phyloP scores from a whole-genome alignment of 2,888 invertebrate species.

The Branchipolynoe longqiensis region DNA sequence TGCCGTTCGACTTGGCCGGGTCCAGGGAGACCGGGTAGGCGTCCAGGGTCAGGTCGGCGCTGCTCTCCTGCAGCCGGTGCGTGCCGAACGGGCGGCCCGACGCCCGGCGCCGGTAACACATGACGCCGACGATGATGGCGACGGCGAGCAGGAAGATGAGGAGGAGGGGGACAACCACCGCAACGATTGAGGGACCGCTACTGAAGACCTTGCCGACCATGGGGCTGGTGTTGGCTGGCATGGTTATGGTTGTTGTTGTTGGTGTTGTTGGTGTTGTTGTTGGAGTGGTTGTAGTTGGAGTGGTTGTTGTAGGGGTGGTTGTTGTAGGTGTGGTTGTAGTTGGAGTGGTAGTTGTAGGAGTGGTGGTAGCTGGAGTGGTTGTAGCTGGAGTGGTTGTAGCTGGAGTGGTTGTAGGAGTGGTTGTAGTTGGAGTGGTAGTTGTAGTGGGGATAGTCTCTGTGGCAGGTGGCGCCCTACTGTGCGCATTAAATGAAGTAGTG shows the following conservation, averaged over 20 bases:
- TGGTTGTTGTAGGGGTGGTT: neutral
- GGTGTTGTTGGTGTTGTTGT: neutral
- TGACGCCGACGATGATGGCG: slow-evolving; percentile 3
- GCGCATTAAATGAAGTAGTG: neutral
- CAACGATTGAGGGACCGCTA: neutral
- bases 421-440: neutral
- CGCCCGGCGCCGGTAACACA: neutral
- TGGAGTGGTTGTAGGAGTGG: neutral
- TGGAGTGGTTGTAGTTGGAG: neutral
- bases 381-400: neutral
- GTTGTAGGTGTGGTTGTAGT: neutral
- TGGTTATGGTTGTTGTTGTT: neutral
- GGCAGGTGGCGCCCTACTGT: neutral
- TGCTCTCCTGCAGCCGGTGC: neutral
- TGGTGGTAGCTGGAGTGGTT: neutral
- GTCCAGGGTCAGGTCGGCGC: neutral
- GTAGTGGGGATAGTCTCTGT: neutral
- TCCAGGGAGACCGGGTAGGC: neutral
- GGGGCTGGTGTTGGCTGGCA: neutral
- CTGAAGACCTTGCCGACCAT: neutral
- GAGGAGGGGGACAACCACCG: slow-evolving; percentile 17
- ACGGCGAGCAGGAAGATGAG: slow-evolving; percentile 9
- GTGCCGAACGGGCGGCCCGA: neutral
- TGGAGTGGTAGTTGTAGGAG: neutral
- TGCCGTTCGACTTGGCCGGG: neutral